phyloP scores from a whole-genome alignment of 2,797 vertebrate genomes.

The Cuniculus paca region DNA sequence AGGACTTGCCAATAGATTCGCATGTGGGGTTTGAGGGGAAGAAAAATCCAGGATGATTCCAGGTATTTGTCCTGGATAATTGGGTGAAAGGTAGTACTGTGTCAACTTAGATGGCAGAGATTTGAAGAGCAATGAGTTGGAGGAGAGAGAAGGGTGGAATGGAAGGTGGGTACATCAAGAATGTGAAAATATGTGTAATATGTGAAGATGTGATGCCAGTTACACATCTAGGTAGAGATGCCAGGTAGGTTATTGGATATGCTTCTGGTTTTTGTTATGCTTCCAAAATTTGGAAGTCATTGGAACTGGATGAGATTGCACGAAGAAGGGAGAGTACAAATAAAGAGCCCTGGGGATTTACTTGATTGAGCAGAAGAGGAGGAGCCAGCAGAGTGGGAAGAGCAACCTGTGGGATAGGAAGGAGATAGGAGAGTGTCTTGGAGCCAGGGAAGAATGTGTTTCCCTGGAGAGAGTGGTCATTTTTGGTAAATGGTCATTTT shows the following conservation, averaged over 20 bases:
- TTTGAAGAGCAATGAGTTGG: background rate
- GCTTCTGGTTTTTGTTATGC: background rate
- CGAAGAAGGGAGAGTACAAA: background rate
- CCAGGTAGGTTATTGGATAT: background rate
- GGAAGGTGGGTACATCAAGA: background rate
- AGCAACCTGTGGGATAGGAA: background rate
- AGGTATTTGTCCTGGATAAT: background rate
- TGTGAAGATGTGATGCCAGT: background rate
- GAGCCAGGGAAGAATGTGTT: conserved; percentile 7
- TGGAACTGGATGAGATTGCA: background rate
- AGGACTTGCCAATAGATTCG: background rate
- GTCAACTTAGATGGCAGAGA: background rate
- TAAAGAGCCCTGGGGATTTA: background rate
- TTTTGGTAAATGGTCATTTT: conserved; percentile 34
- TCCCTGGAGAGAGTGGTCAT: background rate
- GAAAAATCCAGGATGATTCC: background rate
- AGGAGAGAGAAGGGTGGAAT: background rate
- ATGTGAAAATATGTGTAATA: background rate
- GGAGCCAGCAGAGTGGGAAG: background rate
- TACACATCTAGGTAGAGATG: background rate
- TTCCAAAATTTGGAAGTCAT: background rate
- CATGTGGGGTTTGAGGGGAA: background rate
- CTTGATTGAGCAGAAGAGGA: background rate
- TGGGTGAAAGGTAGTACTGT: background rate
- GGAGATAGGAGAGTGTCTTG: background rate